These are phyloP conservation scores for Cariama cristata DNA, from an alignment of 2,113 vertebrate species.

Conservation along the genomic window DNA sequence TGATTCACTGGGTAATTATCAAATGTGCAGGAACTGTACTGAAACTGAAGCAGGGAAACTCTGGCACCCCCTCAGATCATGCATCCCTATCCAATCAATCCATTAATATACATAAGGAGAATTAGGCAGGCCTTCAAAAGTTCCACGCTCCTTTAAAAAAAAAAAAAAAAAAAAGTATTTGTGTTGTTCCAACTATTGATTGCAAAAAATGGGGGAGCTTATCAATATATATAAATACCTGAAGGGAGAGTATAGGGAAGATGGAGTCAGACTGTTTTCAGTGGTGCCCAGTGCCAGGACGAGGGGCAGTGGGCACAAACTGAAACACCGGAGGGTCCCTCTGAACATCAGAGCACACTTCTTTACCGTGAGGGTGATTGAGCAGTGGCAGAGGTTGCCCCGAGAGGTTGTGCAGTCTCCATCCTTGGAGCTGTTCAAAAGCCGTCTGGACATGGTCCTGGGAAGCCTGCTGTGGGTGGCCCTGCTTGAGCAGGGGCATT, in stretches of 20 bases:
- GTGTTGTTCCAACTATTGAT: neutral
- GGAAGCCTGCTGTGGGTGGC: neutral
- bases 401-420: too few species aligned
- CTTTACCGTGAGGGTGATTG: neutral
- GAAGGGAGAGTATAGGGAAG: neutral
- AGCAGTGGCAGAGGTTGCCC: too few species aligned
- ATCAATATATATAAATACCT: too few species aligned
- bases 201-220: neutral
- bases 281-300: neutral
- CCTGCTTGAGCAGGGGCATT: neutral
- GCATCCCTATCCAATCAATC: too few species aligned
- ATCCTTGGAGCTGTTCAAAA: neutral
- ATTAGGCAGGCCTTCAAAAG: neutral
- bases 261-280: too few species aligned
- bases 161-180: neutral
- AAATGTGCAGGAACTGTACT: neutral
- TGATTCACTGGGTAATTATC: neutral
- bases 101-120: neutral
- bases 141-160: neutral
- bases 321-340: neutral
- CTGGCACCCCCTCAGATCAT: neutral
- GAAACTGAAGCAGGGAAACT: neutral
- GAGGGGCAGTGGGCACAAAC: neutral
- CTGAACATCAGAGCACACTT: neutral
- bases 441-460: neutral